phyloP scores from a whole-genome alignment of 2,113 vertebrate species.

The Dasypus novemcinctus region DNA sequence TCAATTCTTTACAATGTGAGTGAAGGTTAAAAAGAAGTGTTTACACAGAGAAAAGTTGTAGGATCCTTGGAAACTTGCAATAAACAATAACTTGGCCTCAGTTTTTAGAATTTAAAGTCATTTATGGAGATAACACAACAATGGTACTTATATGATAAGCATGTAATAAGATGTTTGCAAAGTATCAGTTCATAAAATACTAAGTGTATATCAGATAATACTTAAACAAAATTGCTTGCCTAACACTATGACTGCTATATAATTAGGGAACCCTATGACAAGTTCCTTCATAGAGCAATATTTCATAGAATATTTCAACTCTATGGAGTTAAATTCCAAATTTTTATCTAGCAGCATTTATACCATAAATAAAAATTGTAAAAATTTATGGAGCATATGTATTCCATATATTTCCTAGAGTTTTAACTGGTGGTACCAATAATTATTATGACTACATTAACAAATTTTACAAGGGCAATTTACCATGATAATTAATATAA shows the following conservation, averaged over 20 bases:
- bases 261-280: neutral
- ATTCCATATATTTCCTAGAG: neutral
- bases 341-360: neutral
- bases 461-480: neutral
- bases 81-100: neutral
- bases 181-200: neutral
- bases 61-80: neutral
- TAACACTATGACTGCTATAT: neutral
- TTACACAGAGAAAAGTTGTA: neutral
- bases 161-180: neutral
- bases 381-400: neutral
- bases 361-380: neutral
- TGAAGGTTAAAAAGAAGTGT: neutral
- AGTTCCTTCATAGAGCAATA: neutral
- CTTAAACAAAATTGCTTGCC: neutral
- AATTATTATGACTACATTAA: neutral
- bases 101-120: neutral
- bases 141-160: neutral
- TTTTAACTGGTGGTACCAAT: neutral
- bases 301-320: neutral
- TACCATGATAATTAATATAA: neutral
- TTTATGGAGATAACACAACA: neutral
- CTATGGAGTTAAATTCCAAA: neutral
- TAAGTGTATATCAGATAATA: neutral
- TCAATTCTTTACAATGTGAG: neutral